Base-by-base conservation (phyloP, 2,888 invertebrate genomes). In the Yponomeuta evonymella region DNA sequence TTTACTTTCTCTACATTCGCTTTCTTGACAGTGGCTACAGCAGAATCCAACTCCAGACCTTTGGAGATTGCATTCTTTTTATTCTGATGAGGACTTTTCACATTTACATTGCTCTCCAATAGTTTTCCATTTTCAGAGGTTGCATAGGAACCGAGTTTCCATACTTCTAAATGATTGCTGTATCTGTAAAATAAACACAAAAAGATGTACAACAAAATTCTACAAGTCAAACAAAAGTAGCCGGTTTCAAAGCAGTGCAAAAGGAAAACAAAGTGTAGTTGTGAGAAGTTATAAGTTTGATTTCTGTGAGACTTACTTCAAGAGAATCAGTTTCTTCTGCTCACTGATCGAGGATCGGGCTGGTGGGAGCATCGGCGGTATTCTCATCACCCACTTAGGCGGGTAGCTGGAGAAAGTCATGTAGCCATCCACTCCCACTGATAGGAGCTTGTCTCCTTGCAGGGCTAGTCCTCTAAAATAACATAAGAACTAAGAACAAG, bases 391-490 rank as follows among this genome's bases (percentile, higher is more conserved):
- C 75, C 93, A 92, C 81, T 95, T 95, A 0, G 94, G 95, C 8
- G 95, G 95, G 78, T 94, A 94, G 78, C 94, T 95, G 11, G 95
- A 96, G 72, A 96, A 90, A 1, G 95, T 95, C 30, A 97, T 86
- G 79, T 96, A 95, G 0, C 96, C 96, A 85, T 97, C 97, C 62
- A 95, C 92, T 29, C 97, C 98, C 72, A 95, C 97, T 0, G 98
- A 97, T 76, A 96, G 94, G 29, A 98, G 88, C 79, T 94, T 94
- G 6, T 94, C 93, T 11, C 93, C 94, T 70, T 94, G 90, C 63
- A 95, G 89, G 2, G 94, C 90, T 70, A 98, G 85, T 0, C 95
- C 94, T 77, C 96, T 94, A 82, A 51, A 86, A 58, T 4, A 58
- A 1, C 15, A 15, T 43, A 43, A 43, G 43, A 5, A 5, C 6